Evolutionary conservation across 2,797 vertebrate species (phyloP), one percentile per base, ranked within the genome.

Genomic region (Pangasius djambal): DNA sequence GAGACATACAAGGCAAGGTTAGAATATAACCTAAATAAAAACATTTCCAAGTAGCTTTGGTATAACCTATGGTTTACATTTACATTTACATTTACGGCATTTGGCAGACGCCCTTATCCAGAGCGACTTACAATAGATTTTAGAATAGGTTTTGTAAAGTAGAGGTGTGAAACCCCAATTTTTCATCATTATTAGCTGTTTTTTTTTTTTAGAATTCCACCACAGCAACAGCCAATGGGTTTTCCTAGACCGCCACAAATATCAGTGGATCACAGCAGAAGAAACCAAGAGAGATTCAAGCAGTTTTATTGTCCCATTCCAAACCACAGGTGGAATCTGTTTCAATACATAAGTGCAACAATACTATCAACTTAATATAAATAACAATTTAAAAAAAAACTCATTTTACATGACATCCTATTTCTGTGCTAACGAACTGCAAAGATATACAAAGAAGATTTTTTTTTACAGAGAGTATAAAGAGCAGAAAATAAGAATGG

Each of bases 351-450:
- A 86, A 89, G 86, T 92, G 85, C 77, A 89, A 92, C 89, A 89
- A 92, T 89, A 89, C 88, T 86, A 83, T 79, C 85, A 89, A 87
- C 81, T 48, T 83, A 88, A 89, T 81, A 88, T 15, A 78, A 88
- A 91, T 88, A 90, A 87, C 84, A 78, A 86, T 89, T 89, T 83
- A 88, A 91, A 92, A 91, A 90, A 55, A 88, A 89, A 90, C 86
- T 90, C 70, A 89, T 91, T 85, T 92, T 91, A 94, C 90, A 91
- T 92, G 87, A 92, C 92, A 93, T 92, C 89, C 91, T 92, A 93
- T 70, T 86, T 91, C 91, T 92, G 88, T 91, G 91, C 90, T 90
- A 92, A 92, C 89, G 84, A 91, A 92, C 89, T 90, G 92, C 87
- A 93, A 92, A 93, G 92, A 92, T 90, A 90, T 91, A 92, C 50